A percentile compares a stretch with the other conserved stretches of the same genome.
Evolutionary conservation across 92 coral and sea anemone species (phyloP).

Genomic region (Blastomussa wellsi): DNA sequence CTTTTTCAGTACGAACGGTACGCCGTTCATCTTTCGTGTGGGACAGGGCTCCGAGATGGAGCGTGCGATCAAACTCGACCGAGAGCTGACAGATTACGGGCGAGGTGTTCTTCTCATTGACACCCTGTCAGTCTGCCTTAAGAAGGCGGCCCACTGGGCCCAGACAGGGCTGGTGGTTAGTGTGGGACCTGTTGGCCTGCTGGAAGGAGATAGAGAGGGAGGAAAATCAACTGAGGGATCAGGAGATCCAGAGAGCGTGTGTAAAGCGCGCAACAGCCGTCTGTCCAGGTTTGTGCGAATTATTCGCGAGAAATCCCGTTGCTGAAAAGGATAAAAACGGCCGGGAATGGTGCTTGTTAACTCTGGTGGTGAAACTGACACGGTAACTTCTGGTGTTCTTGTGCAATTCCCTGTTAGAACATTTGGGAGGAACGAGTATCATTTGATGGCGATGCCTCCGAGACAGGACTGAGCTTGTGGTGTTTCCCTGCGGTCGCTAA

Average conservation of each 20-base stretch:
- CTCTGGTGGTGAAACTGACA: neutral
- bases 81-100: conserved; percentile 79
- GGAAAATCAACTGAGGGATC: conserved; percentile 36
- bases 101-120: conserved; percentile 80
- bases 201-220: conserved; percentile 41
- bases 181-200: conserved; percentile 65
- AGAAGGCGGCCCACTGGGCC: conserved; percentile 78
- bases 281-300: conserved; percentile 66
- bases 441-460: too few relatives aligned
- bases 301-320: neutral
- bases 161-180: conserved; percentile 88
- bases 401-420: neutral
- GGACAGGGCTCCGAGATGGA: conserved; percentile 90
- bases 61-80: conserved; percentile 89
- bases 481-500: too few relatives aligned
- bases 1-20: conserved; percentile 60
- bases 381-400: neutral
- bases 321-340: too few relatives aligned
- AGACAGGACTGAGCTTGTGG: too few relatives aligned
- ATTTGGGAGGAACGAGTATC: neutral
- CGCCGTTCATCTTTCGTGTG: conserved; percentile 73
- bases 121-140: conserved; percentile 62
- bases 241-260: conserved; percentile 70
- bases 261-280: conserved; percentile 79
- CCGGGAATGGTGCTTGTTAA: neutral